A percentile compares a stretch with the other conserved stretches of the same genome.
phyloP scores from a whole-genome alignment of 2,113 vertebrate genomes.

The Xiphophorus hellerii region DNA sequence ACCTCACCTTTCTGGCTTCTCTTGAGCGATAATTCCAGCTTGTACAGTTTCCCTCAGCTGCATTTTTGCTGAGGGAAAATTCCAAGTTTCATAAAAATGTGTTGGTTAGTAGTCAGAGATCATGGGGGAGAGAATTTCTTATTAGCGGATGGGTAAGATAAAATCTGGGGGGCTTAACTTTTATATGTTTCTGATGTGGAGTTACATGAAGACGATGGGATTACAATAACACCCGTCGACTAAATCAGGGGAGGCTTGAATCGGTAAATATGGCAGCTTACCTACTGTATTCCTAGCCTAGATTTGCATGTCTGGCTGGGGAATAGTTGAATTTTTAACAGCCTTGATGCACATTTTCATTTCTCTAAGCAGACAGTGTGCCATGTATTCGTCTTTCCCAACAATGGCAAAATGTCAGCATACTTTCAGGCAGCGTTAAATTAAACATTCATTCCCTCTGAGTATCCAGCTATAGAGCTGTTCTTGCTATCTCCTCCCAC shows the following conservation, averaged over 20 bases:
- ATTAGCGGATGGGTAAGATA: constrained; percentile 8
- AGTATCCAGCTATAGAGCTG: constrained; percentile 60
- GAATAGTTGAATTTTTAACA: constrained; percentile 71
- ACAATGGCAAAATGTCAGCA: constrained; percentile 78
- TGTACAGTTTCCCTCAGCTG: not conserved
- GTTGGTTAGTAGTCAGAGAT: constrained; percentile 18
- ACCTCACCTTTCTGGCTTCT: constrained; percentile 10
- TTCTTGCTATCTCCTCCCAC: constrained; percentile 40
- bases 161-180: constrained; percentile 8
- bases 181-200: constrained; percentile 10
- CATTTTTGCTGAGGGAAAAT: constrained; percentile 2
- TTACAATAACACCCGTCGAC: constrained; percentile 20
- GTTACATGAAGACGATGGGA: constrained; percentile 25
- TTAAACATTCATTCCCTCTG: constrained; percentile 75
- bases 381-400: constrained; percentile 71
- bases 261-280: constrained; percentile 8
- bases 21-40: constrained; percentile 21
- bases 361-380: constrained; percentile 64
- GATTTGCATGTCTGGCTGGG: constrained; percentile 50
- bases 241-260: constrained; percentile 32
- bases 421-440: constrained; percentile 76
- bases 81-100: not conserved
- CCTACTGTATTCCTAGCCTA: constrained; percentile 45
- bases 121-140: not conserved
- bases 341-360: constrained; percentile 73